phyloP scores from a whole-genome alignment of 2,888 invertebrate species.

The Habrosyne pyritoides region DNA sequence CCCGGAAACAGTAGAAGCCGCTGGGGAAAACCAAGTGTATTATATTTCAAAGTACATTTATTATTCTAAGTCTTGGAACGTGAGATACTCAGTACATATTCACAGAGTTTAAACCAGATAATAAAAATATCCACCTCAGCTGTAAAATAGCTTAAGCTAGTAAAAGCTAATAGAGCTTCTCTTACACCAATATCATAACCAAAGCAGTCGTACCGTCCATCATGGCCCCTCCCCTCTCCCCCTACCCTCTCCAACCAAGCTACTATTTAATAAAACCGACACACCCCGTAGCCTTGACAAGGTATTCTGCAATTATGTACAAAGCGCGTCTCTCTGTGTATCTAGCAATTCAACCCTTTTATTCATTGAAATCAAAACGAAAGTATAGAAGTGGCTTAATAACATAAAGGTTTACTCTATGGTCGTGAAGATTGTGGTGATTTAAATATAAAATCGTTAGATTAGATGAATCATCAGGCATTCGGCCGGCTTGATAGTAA shows the following conservation, averaged over 20 bases:
- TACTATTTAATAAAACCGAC: constrained; percentile 11
- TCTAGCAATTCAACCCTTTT: not conserved
- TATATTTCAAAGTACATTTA: no score
- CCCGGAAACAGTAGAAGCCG: no score
- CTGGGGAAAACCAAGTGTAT: no score
- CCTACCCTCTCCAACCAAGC: not conserved
- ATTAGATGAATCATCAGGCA: no score
- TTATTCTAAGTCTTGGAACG: no score
- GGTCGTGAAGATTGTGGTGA: no score
- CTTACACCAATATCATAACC: not conserved
- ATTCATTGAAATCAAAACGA: not conserved
- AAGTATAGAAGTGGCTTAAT: not conserved
- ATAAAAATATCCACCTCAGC: not conserved
- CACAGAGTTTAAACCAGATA: no score
- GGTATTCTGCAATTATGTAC: constrained; percentile 14
- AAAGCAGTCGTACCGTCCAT: not conserved
- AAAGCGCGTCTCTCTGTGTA: constrained; percentile 6
- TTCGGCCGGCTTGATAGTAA: no score
- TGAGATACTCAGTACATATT: no score
- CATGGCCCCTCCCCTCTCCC: not conserved
- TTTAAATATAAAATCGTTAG: no score
- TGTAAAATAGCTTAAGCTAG: not conserved
- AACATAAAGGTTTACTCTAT: no score
- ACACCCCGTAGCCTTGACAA: constrained; percentile 8
- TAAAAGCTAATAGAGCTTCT: not conserved